Evolutionary conservation across 1,140 invertebrate genomes (phyloP).

Genomic region (Hydropsyche tenuis): DNA sequence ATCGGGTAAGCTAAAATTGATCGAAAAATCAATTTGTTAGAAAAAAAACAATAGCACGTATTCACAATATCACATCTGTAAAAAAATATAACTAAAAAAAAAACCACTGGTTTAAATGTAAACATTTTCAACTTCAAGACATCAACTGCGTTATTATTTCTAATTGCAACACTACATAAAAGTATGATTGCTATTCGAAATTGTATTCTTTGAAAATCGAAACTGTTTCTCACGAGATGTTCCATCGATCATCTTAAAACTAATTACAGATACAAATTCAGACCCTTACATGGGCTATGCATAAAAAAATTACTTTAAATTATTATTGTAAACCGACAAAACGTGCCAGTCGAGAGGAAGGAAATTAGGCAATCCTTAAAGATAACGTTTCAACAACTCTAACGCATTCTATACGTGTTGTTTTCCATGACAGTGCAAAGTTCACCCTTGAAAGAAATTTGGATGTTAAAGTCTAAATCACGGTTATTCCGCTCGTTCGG

Average conservation of each 20-base stretch:
- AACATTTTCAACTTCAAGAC: no score
- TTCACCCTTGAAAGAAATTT: conserved; percentile 95
- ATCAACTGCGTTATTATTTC: not conserved
- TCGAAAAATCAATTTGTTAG: not conserved
- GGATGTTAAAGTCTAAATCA: conserved; percentile 95
- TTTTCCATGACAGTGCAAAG: conserved; percentile 87
- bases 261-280: not conserved
- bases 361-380: conserved; percentile 11
- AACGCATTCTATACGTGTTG: conserved; percentile 97
- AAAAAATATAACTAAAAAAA: no score
- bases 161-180: not conserved
- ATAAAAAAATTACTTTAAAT: conserved; percentile 2
- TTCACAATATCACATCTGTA: no score
- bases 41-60: no score
- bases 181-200: not conserved
- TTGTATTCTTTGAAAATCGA: not conserved
- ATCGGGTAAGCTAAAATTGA: no score
- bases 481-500: conserved; percentile 96
- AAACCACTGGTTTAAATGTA: no score
- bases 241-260: not conserved
- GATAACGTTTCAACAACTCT: conserved; percentile 50
- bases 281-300: not conserved
- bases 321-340: not conserved
- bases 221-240: not conserved
- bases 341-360: not conserved